Base-by-base conservation (phyloP, 2,113 vertebrate genomes). In the Neomonachus schauinslandi region DNA sequence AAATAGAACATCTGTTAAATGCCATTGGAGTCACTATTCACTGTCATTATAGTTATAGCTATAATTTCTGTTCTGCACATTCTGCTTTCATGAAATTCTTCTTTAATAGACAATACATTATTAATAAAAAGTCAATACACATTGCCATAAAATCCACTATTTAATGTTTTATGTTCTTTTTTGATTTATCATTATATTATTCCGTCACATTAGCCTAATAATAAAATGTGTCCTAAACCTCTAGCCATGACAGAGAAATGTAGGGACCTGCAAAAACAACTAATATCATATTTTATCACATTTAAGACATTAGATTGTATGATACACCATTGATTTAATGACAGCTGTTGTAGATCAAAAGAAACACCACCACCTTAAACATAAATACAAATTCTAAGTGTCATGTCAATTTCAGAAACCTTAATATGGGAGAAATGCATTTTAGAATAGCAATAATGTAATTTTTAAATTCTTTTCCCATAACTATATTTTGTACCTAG, bases 1-100 rank as follows among this genome's bases (percentile, higher is more conserved):
- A 98, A 97, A 79, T 89, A 69, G 96, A 96, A 95, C 94, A 92
- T 97, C 94, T 55, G 85, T 84, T 67, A 88, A 98, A 82, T 94
- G 97, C 96, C 93, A 11, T 89, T 93, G 81, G 71, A 97, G 74
- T 59, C 95, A 83, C 92, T 97, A 28, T 97, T 98, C 97, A 97
- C 92, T 98, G 96, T 98, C 97, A 98, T 92, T 97, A 90, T 91
- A 91, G 39, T 88, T 97, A 97, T 97, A 90, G 77, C 1, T 95
- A 21, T 94, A 95, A 96, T 97, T 98, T 97, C 80, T 97, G 57
- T 36, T 97, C 59, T 83, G 53, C 11, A 33, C 6, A 95, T 89
- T 93, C 53, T 69, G 55, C 80, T 92, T 98, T 96, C 63, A 97
- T 90, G 71, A 87, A 92, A 77, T 95, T 95, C 12, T 96, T 53